Evolutionary conservation across 2,113 vertebrate species (phyloP).

Genomic region (Acrocephalus kingi): DNA sequence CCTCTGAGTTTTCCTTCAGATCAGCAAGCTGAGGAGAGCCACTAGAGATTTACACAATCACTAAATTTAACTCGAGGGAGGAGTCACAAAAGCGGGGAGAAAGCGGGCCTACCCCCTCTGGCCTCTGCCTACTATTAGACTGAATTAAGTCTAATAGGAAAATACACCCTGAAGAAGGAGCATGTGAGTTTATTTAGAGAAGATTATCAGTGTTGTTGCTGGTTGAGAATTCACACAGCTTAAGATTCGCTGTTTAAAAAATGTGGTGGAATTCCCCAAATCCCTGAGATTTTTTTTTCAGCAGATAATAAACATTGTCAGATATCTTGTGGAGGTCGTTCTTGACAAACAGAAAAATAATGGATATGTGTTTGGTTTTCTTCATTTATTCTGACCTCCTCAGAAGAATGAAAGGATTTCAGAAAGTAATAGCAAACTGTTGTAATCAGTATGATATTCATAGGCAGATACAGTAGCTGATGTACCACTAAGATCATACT

Average conservation of each 20-base stretch:
- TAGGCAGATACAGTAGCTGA: not conserved
- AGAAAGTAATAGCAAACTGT: not conserved
- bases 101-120: not conserved
- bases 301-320: not conserved
- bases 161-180: not conserved
- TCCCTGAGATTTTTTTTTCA: not conserved
- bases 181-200: not conserved
- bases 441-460: not conserved
- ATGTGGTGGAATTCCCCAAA: not conserved
- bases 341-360: not conserved
- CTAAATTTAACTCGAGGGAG: not conserved
- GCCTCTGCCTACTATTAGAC: not conserved
- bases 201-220: not conserved
- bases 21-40: not conserved
- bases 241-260: not conserved
- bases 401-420: not conserved
- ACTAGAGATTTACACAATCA: not conserved
- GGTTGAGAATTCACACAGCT: not conserved
- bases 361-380: not conserved
- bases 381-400: not conserved
- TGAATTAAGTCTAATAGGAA: conserved; percentile 11
- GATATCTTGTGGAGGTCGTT: not conserved
- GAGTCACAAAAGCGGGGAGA: not conserved
- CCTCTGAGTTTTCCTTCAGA: not conserved
- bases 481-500: not conserved